These are phyloP conservation scores for Nemurella pictetii DNA, from an alignment of 2,888 invertebrate species.

Conservation along the genomic window DNA sequence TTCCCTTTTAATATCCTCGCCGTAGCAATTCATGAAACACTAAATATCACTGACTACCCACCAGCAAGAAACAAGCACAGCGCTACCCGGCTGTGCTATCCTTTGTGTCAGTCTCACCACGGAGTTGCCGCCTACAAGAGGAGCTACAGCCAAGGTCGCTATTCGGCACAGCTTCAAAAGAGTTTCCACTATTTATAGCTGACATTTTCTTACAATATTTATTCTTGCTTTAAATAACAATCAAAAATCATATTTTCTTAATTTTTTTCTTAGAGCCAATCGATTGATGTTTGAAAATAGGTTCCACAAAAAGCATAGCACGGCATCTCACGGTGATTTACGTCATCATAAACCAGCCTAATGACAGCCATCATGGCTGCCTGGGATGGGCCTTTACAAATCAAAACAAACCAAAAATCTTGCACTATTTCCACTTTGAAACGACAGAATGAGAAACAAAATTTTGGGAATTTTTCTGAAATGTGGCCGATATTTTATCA, in stretches of 20 bases:
- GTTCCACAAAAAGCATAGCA: neutral
- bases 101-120: slow-evolving; percentile 36
- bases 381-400: slow-evolving; percentile 6
- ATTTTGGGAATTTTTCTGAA: neutral
- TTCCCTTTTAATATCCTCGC: slow-evolving; percentile 29
- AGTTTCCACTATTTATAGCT: neutral
- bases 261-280: neutral
- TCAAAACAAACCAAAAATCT: slow-evolving; percentile 34
- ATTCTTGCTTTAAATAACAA: neutral
- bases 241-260: neutral
- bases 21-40: slow-evolving; percentile 26
- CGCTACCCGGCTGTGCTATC: slow-evolving; percentile 23
- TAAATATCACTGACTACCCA: neutral
- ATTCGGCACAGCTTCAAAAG: neutral
- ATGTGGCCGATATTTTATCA: too few relatives aligned
- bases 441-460: neutral
- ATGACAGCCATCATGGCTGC: slow-evolving; percentile 40
- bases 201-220: neutral
- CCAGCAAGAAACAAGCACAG: slow-evolving; percentile 19
- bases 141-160: slow-evolving; percentile 33
- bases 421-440: neutral
- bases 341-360: slow-evolving; percentile 37
- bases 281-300: neutral
- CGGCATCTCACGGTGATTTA: slow-evolving; percentile 37
- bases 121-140: slow-evolving; percentile 36